Evolutionary conservation across 2,888 invertebrate genomes (phyloP).

Genomic region (Troides aeacus): DNA sequence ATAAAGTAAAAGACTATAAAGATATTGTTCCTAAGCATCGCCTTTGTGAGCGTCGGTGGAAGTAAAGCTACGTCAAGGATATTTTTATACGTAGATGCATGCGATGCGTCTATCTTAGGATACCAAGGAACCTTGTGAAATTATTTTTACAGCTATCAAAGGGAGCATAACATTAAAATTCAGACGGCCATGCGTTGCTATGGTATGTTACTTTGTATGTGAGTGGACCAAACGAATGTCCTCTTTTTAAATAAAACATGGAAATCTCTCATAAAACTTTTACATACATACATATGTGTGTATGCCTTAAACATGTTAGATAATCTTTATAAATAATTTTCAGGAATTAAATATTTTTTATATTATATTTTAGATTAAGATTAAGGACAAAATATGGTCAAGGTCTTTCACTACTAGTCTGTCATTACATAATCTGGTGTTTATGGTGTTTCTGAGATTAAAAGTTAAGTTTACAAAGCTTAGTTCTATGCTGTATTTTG

Average conservation of each 20-base stretch:
- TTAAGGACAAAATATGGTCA: too few species aligned
- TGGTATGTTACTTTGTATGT: slow-evolving; percentile 46
- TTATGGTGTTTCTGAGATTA: background rate
- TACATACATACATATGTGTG: background rate
- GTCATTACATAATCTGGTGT: background rate
- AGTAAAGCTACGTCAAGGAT: slow-evolving; percentile 41
- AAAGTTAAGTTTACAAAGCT: too few species aligned
- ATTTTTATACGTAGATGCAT: slow-evolving; percentile 40
- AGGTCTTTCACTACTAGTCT: background rate
- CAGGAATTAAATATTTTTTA: too few species aligned
- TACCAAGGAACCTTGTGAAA: slow-evolving; percentile 50
- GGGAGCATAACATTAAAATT: slow-evolving; percentile 72
- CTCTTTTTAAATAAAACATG: slow-evolving; percentile 56
- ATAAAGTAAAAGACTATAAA: slow-evolving; percentile 41
- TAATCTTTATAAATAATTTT: background rate
- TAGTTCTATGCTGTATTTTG: too few species aligned
- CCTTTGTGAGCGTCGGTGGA: slow-evolving; percentile 39
- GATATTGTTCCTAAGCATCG: slow-evolving; percentile 43
- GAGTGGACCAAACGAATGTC: slow-evolving; percentile 45
- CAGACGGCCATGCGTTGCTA: slow-evolving; percentile 66
- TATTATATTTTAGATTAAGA: too few species aligned
- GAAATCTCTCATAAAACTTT: slow-evolving; percentile 49
- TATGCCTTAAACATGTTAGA: background rate
- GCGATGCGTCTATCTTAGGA: slow-evolving; percentile 35
- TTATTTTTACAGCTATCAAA: slow-evolving; percentile 73